A percentile compares a stretch with the other conserved stretches of the same genome.
Evolutionary conservation across 2,888 invertebrate genomes (phyloP).

Genomic region (Agrochola macilenta): DNA sequence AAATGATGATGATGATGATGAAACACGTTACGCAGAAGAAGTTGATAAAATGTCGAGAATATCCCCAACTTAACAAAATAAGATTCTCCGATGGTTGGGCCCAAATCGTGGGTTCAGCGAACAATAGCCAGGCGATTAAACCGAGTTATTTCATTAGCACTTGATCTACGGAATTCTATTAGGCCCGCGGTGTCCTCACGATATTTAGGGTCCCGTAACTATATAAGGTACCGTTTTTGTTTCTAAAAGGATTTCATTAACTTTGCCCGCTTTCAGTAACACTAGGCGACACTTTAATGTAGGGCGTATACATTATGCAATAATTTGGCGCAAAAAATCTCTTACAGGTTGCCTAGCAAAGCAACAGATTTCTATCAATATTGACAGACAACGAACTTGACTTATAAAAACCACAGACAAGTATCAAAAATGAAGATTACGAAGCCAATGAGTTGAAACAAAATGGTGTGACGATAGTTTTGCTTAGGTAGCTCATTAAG

Average conservation of each 20-base stretch:
- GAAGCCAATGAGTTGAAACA: neutral
- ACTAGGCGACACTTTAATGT: neutral
- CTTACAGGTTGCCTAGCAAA: neutral
- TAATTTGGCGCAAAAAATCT: neutral
- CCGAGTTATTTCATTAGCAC: slow-evolving; percentile 81
- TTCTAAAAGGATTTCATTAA: slow-evolving; percentile 48
- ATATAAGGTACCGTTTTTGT: slow-evolving; percentile 34
- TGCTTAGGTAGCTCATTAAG: neutral
- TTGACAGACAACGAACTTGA: neutral
- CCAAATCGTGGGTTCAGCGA: slow-evolving; percentile 55
- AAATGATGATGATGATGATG: too few relatives aligned
- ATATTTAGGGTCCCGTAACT: slow-evolving; percentile 64
- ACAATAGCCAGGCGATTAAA: slow-evolving; percentile 77
- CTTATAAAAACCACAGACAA: neutral
- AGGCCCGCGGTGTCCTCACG: slow-evolving; percentile 55
- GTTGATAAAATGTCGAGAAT: slow-evolving; percentile 1
- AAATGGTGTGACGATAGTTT: neutral
- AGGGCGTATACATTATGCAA: neutral
- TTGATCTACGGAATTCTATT: slow-evolving; percentile 75
- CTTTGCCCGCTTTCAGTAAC: neutral
- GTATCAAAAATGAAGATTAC: neutral
- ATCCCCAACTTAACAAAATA: slow-evolving; percentile 13
- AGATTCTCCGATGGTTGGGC: slow-evolving; percentile 47
- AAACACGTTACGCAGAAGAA: neutral
- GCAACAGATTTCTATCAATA: neutral